Base-by-base conservation (phyloP, 2,888 invertebrate genomes). In the Phragmatobia fuliginosa region DNA sequence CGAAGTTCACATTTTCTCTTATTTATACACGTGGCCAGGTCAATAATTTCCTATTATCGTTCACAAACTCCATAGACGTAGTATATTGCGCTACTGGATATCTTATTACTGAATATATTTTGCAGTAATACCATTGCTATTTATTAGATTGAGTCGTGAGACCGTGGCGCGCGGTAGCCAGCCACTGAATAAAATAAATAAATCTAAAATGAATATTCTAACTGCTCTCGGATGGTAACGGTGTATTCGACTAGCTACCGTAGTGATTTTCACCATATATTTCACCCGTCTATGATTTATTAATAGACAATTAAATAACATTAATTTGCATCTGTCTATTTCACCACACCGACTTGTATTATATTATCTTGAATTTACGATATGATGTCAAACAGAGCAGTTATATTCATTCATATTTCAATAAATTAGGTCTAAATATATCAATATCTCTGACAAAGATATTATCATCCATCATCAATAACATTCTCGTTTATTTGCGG, bases 81-180 rank as follows among this genome's bases (percentile, higher is more conserved):
- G 83, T 88, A 90, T 88, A 87, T 87, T 86, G 84, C 86, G 89
- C 91, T 89, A 91, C 91, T 88, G 89, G 88, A 87, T 92, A 92
- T 91, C 91, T 91, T 92, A 92, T 92, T 93, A 90, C 91, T 89
- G 89, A 88, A 91, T 91, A 92, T 91, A 86, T 90, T 84, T 83
- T 83, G 85, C 82, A 85, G 90, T 90, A 90, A 91, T 92, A 91
- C 90, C 85, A 85, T 87, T 83, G 83, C 90, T 93, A 94, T 94
- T 94, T 94, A 93, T 94, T 93, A 89, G 93, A 94, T 94, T 94
- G 93, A 94, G 92, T 92, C 95, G 94, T 94, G 94, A 91, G 93
- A 91, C 86, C 88, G 84, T 77, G 84, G 84, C 80, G 87, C 86
- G 85, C 92, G 86, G 93, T 90, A 92, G 92, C 91, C 79, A 78